Conservation (phyloP, 2,888 invertebrate genomes). For the Brenthis hecate region DNA sequence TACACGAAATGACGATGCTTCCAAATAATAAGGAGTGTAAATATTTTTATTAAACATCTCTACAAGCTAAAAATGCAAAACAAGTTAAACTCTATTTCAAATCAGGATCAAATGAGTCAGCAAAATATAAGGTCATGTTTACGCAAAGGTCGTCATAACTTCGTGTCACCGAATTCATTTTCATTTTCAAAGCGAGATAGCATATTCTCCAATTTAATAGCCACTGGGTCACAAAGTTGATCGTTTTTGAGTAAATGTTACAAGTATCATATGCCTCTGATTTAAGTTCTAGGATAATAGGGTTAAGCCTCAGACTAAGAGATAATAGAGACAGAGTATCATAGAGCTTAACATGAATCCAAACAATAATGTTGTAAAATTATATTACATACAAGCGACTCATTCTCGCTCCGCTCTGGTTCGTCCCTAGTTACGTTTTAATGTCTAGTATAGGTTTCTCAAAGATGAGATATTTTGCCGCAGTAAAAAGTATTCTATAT, state of each 20-base stretch:
- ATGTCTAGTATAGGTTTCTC: too few relatives aligned
- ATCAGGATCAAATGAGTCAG: slow-evolving; percentile 27
- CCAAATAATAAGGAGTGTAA: neutral
- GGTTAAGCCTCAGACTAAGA: slow-evolving; percentile 44
- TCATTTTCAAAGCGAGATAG: slow-evolving; percentile 54
- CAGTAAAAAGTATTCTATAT: too few relatives aligned
- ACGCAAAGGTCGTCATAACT: slow-evolving; percentile 40
- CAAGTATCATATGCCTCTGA: slow-evolving; percentile 61
- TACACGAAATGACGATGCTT: too few relatives aligned
- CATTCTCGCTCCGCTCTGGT: too few relatives aligned
- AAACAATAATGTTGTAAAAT: too few relatives aligned
- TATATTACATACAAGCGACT: too few relatives aligned
- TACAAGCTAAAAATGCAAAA: slow-evolving; percentile 7
- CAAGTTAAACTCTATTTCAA: slow-evolving; percentile 14
- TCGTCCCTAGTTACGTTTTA: too few relatives aligned
- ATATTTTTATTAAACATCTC: neutral
- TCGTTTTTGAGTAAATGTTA: slow-evolving; percentile 40
- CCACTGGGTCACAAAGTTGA: slow-evolving; percentile 44
- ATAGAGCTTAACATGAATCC: too few relatives aligned
- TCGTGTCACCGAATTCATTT: slow-evolving; percentile 54
- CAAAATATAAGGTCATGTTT: slow-evolving; percentile 42
- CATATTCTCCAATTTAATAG: slow-evolving; percentile 57
- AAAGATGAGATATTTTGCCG: too few relatives aligned
- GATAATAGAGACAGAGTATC: too few relatives aligned
- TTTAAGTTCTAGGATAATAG: slow-evolving; percentile 60